Base-by-base conservation (phyloP, 1,140 invertebrate genomes). In the Drosophila littoralis region DNA sequence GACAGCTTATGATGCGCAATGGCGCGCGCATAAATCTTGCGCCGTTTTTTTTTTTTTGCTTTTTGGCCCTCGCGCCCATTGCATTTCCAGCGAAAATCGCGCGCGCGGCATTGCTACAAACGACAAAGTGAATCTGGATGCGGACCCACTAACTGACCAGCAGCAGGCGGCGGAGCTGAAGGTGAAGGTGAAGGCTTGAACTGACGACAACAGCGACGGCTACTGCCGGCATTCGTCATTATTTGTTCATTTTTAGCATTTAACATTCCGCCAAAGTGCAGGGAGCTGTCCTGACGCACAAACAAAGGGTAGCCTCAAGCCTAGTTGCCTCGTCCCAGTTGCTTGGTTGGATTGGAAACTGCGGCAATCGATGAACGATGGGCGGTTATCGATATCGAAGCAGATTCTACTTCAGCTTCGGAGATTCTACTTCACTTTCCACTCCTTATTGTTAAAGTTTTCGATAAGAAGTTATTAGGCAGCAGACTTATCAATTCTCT, bases 221-320 rank as follows among this genome's bases (percentile, higher is more conserved):
- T 46, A 33, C 74, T 70, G 74, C 51, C 70, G 84, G 84, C 84
- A 89, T 89, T 89, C 84, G 84, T 89, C 84, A 89, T 89, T 89
- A 89, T 89, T 89, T 89, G 84, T 89, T 89, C 84, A 89, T 89
- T 89, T 89, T 89, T 89, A 89, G 81, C 84, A 78, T 89, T 89
- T 89, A 89, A 89, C 80, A 89, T 89, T 89, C 84, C 84, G 84
- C 80, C 80, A 84, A 77, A 84, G 80, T 80, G 45, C 74, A 42
- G 57, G 38, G 28, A 32, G 63, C 45, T 74, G 79, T 28, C 22
- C 22, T 28, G 22, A 67, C 61, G 64, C 46, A 54, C 63, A 71
- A 65, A 42, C 68, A 48, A 58, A 66, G 52, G 46, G 46, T 28
- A 60, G 46, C 42, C 58, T 35, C 66, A 69, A 77, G 59, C 75